phyloP scores from a whole-genome alignment of 2,113 vertebrate genomes.

The Odontesthes bonariensis region DNA sequence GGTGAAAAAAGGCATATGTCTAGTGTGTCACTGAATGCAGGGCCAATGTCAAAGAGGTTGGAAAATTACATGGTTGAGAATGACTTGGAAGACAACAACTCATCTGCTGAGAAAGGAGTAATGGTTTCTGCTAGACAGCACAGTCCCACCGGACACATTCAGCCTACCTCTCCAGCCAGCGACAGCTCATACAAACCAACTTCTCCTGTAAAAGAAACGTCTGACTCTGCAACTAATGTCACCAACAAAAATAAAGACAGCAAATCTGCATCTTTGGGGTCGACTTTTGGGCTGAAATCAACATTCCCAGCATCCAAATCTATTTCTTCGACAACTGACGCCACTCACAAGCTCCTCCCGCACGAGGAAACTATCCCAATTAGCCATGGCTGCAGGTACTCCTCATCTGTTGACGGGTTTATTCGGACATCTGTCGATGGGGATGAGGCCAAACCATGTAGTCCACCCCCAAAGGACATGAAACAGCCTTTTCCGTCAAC shows the following conservation, averaged over 20 bases:
- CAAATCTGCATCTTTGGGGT: conserved; percentile 47
- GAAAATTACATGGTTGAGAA: conserved; percentile 87
- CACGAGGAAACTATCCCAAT: conserved; percentile 58
- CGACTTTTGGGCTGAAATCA: conserved; percentile 52
- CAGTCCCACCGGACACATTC: conserved; percentile 53
- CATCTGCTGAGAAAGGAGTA: conserved; percentile 59
- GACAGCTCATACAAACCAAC: conserved; percentile 62
- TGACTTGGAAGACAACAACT: conserved; percentile 81
- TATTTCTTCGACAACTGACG: conserved; percentile 48
- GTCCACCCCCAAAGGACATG: conserved; percentile 62
- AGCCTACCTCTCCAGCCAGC: conserved; percentile 63
- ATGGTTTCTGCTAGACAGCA: conserved; percentile 59
- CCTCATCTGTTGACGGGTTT: conserved; percentile 65
- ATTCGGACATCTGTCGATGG: conserved; percentile 54
- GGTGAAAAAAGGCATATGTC: conserved; percentile 68
- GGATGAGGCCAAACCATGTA: conserved; percentile 59
- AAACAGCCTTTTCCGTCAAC: conserved; percentile 56
- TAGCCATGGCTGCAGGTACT: conserved; percentile 63
- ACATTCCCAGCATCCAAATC: conserved; percentile 54
- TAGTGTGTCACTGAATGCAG: conserved; percentile 85
- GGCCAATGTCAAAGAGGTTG: conserved; percentile 89
- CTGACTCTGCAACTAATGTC: conserved; percentile 48
- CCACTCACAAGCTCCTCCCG: conserved; percentile 53
- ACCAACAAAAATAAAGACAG: conserved; percentile 55
- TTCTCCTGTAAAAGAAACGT: conserved; percentile 58